Percentiles rank a stretch among this genome's conserved stretches.
These are phyloP conservation scores for Phodopus roborovskii DNA, from an alignment of 2,113 vertebrate species.

Conservation along the genomic window DNA sequence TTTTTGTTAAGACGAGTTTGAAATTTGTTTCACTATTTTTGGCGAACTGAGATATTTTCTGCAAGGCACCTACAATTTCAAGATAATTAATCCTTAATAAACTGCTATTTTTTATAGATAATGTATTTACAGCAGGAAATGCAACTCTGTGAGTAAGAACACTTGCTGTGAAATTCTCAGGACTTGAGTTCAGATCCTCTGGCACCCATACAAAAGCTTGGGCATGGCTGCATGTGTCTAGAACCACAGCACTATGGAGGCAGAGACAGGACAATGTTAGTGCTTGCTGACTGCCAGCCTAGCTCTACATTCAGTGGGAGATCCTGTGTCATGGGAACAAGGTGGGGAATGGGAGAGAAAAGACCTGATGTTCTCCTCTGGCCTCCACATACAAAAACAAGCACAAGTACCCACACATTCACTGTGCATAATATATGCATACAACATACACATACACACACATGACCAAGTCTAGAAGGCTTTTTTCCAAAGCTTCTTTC, in stretches of 20 bases:
- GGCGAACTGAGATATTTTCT: background rate
- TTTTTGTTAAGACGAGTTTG: background rate
- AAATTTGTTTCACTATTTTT: background rate
- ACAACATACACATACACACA: background rate
- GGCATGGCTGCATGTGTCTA: background rate
- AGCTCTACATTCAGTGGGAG: background rate
- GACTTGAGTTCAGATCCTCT: too few relatives aligned
- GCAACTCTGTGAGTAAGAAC: background rate
- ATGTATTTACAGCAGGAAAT: background rate
- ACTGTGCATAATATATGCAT: background rate
- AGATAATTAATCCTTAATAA: background rate
- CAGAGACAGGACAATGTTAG: background rate
- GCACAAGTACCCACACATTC: background rate
- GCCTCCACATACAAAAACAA: background rate
- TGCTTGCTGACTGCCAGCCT: background rate
- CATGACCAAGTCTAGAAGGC: background rate
- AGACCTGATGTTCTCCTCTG: background rate
- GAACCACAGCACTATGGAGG: background rate
- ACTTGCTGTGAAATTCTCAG: background rate
- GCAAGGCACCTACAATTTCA: background rate
- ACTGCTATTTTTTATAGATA: background rate
- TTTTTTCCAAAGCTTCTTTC: background rate
- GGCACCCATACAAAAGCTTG: background rate
- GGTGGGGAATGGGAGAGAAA: background rate
- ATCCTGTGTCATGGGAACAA: background rate